phyloP scores from a whole-genome alignment of 2,797 vertebrate genomes.

The Vireo griseus region DNA sequence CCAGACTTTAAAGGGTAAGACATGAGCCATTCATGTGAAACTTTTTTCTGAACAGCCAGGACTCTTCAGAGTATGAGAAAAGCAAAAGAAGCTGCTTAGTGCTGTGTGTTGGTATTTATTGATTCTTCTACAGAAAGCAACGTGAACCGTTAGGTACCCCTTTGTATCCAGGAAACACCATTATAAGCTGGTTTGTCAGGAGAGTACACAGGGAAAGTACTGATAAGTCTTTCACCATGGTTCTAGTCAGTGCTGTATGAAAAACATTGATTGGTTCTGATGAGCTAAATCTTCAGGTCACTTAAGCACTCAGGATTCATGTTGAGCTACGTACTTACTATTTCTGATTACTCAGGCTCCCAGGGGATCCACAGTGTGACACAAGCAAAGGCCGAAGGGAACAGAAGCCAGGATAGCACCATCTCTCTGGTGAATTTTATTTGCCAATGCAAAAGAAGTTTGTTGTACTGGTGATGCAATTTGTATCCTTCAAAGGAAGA shows the following conservation, averaged over 20 bases:
- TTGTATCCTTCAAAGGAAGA: not conserved
- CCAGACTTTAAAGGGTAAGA: not conserved
- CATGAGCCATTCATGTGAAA: accelerated
- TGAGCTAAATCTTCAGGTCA: not conserved
- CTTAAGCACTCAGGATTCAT: not conserved
- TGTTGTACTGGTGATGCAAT: not conserved
- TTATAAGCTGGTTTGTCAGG: not conserved
- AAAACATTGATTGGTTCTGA: not conserved
- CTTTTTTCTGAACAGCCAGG: not conserved
- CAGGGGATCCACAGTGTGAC: not conserved
- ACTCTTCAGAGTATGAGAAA: not conserved
- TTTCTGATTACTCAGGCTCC: accelerated
- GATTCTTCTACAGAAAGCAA: not conserved
- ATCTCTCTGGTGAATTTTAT: not conserved
- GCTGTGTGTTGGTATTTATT: not conserved
- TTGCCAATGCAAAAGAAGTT: not conserved
- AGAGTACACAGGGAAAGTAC: not conserved
- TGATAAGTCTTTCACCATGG: not conserved
- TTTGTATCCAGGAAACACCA: conserved; percentile 41
- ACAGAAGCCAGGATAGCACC: not conserved
- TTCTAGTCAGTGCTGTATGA: not conserved
- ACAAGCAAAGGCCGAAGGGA: not conserved
- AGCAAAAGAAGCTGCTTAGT: not conserved
- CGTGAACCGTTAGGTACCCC: not conserved
- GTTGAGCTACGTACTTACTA: not conserved